phyloP scores from a whole-genome alignment of 2,888 invertebrate species.

The Lasioglossum malachurum region DNA sequence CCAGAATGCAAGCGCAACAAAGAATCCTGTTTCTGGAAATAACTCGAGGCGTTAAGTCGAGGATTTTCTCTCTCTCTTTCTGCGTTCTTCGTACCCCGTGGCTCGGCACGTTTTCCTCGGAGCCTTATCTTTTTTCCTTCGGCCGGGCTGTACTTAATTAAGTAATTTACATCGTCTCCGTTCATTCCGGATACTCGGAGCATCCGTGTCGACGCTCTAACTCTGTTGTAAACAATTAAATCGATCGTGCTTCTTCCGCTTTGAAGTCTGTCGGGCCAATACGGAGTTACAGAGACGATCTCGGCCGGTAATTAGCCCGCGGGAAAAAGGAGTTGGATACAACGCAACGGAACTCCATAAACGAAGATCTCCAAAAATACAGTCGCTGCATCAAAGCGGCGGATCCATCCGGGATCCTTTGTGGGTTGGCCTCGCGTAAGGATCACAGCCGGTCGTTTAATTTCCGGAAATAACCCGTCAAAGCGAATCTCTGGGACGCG shows the following conservation, averaged over 20 bases:
- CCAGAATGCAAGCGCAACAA: conserved; percentile 55
- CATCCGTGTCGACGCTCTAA: not conserved
- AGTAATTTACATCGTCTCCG: conserved; percentile 22
- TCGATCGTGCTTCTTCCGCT: conserved; percentile 8
- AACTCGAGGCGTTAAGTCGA: conserved; percentile 52
- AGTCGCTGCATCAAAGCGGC: conserved; percentile 12
- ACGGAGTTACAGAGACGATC: not conserved
- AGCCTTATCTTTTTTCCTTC: conserved; percentile 4
- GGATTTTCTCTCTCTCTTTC: conserved; percentile 21
- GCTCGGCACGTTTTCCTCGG: conserved; percentile 57
- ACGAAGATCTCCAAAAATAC: conserved; percentile 42
- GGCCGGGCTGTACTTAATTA: conserved; percentile 41
- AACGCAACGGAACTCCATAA: not conserved
- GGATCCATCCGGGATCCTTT: conserved; percentile 26
- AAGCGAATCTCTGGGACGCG: conserved; percentile 40
- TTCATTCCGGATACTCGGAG: not conserved
- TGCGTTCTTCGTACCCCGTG: conserved; percentile 38
- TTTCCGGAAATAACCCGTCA: conserved; percentile 55
- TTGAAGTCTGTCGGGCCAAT: not conserved
- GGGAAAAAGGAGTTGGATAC: not conserved
- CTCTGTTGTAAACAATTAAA: conserved; percentile 14
- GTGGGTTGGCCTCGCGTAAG: conserved; percentile 27
- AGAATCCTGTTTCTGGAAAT: conserved; percentile 71
- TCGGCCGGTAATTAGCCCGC: conserved; percentile 31
- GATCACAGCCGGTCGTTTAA: conserved; percentile 26